Evolutionary conservation across 2,113 vertebrate species (phyloP).

Genomic region (Brienomyrus brachyistius): DNA sequence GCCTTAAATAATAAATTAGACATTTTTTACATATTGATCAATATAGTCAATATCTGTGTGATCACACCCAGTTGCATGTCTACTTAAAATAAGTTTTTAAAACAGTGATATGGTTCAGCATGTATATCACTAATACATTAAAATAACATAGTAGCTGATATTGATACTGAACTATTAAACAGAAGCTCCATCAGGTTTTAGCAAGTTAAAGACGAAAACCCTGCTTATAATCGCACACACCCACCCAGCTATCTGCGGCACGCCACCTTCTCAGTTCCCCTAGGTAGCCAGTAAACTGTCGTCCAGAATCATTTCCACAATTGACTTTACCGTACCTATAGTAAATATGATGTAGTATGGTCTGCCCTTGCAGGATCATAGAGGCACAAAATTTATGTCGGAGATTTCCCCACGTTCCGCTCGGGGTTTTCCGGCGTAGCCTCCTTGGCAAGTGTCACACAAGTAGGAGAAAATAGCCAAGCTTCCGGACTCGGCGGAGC

Average conservation of each 20-base stretch:
- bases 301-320: not conserved
- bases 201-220: not conserved
- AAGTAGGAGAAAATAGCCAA: not conserved
- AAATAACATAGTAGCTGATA: not conserved
- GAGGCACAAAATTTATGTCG: conserved; percentile 41
- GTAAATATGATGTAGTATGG: conserved; percentile 39
- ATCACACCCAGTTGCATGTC: not conserved
- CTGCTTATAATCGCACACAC: not conserved
- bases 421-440: not conserved
- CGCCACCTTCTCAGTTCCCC: not conserved
- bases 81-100: not conserved
- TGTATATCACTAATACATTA: not conserved
- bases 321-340: conserved; percentile 49
- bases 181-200: not conserved
- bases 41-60: not conserved
- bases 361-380: conserved; percentile 52
- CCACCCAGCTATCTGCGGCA: not conserved
- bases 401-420: conserved; percentile 11
- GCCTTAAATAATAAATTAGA: not conserved
- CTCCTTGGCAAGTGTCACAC: conserved; percentile 4
- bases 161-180: not conserved
- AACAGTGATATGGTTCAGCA: not conserved
- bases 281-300: not conserved
- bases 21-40: not conserved
- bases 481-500: not conserved